These are phyloP conservation scores for Naja naja DNA, from an alignment of 2,113 vertebrate species.

Conservation along the genomic window DNA sequence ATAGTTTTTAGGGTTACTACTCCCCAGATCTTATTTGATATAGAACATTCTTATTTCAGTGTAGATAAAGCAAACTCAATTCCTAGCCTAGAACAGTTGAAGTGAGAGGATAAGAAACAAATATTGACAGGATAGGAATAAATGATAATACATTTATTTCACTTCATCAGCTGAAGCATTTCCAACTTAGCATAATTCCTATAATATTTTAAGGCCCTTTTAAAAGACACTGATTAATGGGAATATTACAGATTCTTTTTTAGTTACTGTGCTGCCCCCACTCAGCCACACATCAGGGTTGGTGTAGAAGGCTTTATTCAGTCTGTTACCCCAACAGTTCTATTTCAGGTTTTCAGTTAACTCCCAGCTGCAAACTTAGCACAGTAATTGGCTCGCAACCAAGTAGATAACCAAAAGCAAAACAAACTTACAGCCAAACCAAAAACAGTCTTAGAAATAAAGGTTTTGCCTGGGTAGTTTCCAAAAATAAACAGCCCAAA, in stretches of 20 bases:
- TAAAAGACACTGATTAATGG: neutral
- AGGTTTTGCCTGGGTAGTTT: too few species aligned
- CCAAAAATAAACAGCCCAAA: too few species aligned
- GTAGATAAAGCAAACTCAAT: slow-evolving; percentile 31
- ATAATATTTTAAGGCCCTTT: neutral
- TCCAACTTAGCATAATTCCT: neutral
- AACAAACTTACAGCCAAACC: too few species aligned
- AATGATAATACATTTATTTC: slow-evolving; percentile 43
- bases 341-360: too few species aligned
- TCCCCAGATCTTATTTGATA: slow-evolving; percentile 18
- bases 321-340: too few species aligned
- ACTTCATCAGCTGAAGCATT: slow-evolving; percentile 31
- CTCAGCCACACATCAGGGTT: too few species aligned
- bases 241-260: neutral
- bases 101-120: neutral
- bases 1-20: slow-evolving; percentile 2
- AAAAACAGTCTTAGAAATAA: too few species aligned
- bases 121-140: neutral
- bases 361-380: too few species aligned
- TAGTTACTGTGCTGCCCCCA: too few species aligned
- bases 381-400: too few species aligned
- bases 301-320: too few species aligned
- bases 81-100: slow-evolving; percentile 24
- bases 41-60: neutral
- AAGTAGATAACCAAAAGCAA: too few species aligned